Percentiles rank a stretch among this genome's conserved stretches.
Evolutionary conservation across 2,797 vertebrate species (phyloP).

Genomic region (Sciurus vulgaris): DNA sequence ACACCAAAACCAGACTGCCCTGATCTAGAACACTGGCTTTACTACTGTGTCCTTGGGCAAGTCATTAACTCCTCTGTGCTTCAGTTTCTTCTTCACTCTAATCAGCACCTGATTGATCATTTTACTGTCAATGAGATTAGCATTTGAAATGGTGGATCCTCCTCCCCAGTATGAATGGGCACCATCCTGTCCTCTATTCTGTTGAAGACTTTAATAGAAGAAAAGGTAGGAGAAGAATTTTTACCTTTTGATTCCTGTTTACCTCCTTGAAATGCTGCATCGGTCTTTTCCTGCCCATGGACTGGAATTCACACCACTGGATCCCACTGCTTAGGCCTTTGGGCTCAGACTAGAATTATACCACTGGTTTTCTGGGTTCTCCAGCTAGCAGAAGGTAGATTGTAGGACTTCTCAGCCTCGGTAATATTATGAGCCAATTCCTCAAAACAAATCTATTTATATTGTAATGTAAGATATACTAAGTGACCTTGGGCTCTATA

Average conservation of each 20-base stretch:
- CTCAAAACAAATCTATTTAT: neutral
- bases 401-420: neutral
- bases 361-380: neutral
- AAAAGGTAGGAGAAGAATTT: neutral
- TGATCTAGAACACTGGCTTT: neutral
- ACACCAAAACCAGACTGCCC: neutral
- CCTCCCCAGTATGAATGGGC: accelerated
- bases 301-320: neutral
- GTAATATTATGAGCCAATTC: neutral
- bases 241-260: neutral
- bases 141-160: neutral
- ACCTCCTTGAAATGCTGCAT: too few relatives aligned
- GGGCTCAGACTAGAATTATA: neutral
- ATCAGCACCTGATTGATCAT: neutral
- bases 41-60: neutral
- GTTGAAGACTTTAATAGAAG: neutral
- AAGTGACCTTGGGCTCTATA: neutral
- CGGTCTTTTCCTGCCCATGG: neutral
- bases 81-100: neutral
- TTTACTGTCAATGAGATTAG: neutral
- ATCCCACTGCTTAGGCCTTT: neutral
- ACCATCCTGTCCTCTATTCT: neutral
- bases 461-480: neutral
- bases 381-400: neutral
- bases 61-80: neutral